Base-by-base conservation (phyloP, 2,888 invertebrate species). In the Scaptomyza caliginosa region DNA sequence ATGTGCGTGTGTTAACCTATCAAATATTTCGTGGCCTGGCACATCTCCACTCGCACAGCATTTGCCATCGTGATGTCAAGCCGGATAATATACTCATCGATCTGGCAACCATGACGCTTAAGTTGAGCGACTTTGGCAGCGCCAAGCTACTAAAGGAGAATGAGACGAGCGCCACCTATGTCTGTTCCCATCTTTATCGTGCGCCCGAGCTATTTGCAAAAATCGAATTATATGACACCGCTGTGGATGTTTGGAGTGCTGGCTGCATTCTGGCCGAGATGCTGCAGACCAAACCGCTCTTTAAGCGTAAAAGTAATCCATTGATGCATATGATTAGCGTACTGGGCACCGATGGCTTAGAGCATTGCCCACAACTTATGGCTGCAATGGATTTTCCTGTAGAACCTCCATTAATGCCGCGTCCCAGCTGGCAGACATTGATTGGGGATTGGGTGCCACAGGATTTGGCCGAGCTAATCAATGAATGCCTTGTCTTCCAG, bases 1-100 rank as follows among this genome's bases (percentile, higher is more conserved):
- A 97, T 95, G 98, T 99, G 93, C 99, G 99, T 97, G 94, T 99
- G 91, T 98, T 99, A 93, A 98, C 99, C 97, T 99, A 99, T 94
- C 99, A 99, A 94, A 94, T 99, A 93, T 99, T 99, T 94, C 95
- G 99, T 92, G 98, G 98, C 92, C 94, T 99, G 92, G 99, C 98
- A 85, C 99, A 99, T 93, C 98, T 99, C 92, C 99, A 99, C 92
- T 97, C 97, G 89, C 93, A 97, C 92, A 98, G 98, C 82, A 98
- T 99, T 90, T 99, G 99, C 92, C 99, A 99, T 94, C 95, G 99
- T 92, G 99, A 99, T 93, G 99, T 99, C 89, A 99, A 99, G 93
- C 99, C 99, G 80, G 99, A 99, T 93, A 99, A 99, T 93, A 93
- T 99, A 76, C 94, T 99, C 67, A 93, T 99, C 77, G 98, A 99